phyloP scores from a whole-genome alignment of 53 echinoderm and acorn worm genomes.

The Astropecten irregularis region DNA sequence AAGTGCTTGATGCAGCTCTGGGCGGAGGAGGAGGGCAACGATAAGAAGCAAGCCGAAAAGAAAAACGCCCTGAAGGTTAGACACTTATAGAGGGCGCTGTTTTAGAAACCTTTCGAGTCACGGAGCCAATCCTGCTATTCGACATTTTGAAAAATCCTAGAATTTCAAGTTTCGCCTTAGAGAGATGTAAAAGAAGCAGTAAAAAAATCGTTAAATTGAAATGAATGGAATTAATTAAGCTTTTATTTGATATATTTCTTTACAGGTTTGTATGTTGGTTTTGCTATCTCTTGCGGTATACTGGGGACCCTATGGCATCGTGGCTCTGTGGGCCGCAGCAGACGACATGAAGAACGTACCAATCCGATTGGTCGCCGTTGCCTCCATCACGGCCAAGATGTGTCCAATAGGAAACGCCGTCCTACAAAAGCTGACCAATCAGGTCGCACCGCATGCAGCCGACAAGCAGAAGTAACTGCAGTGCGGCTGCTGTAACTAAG shows the following conservation, averaged over 20 bases:
- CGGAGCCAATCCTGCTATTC: too few relatives aligned
- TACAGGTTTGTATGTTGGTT: slow-evolving; percentile 63
- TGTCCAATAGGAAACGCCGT: slow-evolving; percentile 71
- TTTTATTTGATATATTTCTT: too few relatives aligned
- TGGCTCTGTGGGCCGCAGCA: slow-evolving; percentile 51
- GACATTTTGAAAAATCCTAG: too few relatives aligned
- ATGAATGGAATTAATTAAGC: too few relatives aligned
- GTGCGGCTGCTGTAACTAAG: too few relatives aligned
- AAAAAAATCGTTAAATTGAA: too few relatives aligned
- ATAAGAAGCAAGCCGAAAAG: neutral
- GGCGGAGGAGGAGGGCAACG: neutral
- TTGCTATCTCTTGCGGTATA: slow-evolving; percentile 49
- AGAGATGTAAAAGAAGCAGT: too few relatives aligned
- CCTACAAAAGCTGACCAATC: slow-evolving; percentile 42
- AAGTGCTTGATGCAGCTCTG: slow-evolving; percentile 32
- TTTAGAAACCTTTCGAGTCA: too few relatives aligned
- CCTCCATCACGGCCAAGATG: slow-evolving; percentile 73
- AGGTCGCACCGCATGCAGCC: neutral
- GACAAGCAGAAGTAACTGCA: neutral
- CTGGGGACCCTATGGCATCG: slow-evolving; percentile 79
- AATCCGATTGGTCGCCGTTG: slow-evolving; percentile 56
- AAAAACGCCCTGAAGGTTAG: neutral
- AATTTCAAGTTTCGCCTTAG: too few relatives aligned
- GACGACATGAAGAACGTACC: slow-evolving; percentile 50
- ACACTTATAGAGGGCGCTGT: too few relatives aligned